phyloP scores from a whole-genome alignment of 2,888 invertebrate genomes.

The Melinaea menophilus region DNA sequence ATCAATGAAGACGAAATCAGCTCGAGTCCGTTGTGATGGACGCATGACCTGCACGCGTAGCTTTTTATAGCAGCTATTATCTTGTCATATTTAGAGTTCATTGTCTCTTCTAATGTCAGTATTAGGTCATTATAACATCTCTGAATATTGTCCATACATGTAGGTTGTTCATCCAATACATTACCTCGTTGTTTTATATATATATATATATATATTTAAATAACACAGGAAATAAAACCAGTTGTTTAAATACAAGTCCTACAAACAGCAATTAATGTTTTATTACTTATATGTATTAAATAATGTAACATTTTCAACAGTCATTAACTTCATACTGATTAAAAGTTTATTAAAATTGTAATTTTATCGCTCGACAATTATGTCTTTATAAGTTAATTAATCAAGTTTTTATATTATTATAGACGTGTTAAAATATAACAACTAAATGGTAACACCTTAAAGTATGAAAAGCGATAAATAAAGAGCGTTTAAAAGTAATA shows the following conservation, averaged over 20 bases:
- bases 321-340: background rate
- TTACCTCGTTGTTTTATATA: too few relatives aligned
- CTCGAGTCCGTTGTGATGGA: conserved; percentile 48
- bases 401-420: background rate
- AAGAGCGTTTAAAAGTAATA: background rate
- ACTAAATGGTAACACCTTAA: background rate
- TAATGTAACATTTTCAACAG: background rate
- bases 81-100: conserved; percentile 51
- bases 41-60: conserved; percentile 64
- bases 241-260: background rate
- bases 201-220: background rate
- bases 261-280: background rate
- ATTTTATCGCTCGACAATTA: background rate
- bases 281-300: background rate
- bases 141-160: background rate
- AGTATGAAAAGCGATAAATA: background rate
- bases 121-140: conserved; percentile 14
- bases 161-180: too few relatives aligned
- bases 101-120: conserved; percentile 27
- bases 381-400: background rate
- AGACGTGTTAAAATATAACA: background rate
- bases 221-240: background rate
- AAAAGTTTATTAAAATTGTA: background rate
- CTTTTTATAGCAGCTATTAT: conserved; percentile 57
- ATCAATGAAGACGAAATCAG: conserved; percentile 32